Evolutionary conservation across 2,797 vertebrate genomes (phyloP), one percentile per base, ranked within the genome.

Genomic region (Lutjanus campechanus): DNA sequence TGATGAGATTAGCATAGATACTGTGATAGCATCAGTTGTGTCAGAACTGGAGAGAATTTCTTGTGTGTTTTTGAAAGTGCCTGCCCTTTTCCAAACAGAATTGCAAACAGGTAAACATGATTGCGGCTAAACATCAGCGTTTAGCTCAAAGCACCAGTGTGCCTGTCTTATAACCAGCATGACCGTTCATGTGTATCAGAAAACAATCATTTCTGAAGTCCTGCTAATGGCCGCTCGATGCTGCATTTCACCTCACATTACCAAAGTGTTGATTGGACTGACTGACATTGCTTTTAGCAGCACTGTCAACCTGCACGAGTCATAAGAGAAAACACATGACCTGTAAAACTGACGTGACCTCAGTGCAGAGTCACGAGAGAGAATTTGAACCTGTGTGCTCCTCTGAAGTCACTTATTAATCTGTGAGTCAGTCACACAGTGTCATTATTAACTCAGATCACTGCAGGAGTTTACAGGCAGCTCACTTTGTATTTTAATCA

Each of bases 361-460:
- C 50, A 56, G 64, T 60, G 20, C n/a, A 25, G 77, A 80, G 79
- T 77, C 29, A 86, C 75, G 85, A 81, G 80, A 84, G 29, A 59
- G 11, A 36, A 36, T 36, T 93, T 93, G 90, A 91, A 91, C 92
- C 84, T 85, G 72, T 67, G 36, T 56, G 12, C 20, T 73, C 41
- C 41, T 68, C 19, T 50, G 13, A 56, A 77, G 89, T 91, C 60
- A 90, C 76, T 93, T 16, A 92, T 93, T 89, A 91, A 90, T 85
- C 77, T 40, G 36, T 7, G 60, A 77, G 54, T 54, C 43, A 63
- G 25, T 60, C 13, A 22, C 46, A 43, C 0, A 46, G 60, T 46
- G 54, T 65, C 67, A 63, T 56, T 44, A 75, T 29, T 4, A 2
- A n/a, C 59, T 73, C 54, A 43, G 0, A 22, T 66, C 10, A 58